A percentile compares a stretch with the other conserved stretches of the same genome.
Conservation (phyloP, 2,797 vertebrate genomes). For the Bryconaethiops microstoma region DNA sequence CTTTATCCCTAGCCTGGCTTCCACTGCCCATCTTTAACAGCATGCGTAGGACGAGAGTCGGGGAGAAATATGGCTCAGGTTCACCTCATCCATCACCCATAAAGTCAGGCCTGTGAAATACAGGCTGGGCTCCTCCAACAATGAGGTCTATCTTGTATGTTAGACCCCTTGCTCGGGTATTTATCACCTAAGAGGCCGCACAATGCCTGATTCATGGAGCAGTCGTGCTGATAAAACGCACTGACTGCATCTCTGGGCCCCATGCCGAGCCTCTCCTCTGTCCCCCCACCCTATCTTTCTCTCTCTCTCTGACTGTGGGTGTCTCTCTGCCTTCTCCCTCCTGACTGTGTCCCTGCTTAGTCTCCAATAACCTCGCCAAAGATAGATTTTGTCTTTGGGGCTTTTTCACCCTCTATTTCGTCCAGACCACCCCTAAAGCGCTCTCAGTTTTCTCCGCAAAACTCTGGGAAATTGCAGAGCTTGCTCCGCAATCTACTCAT, state of each 20-base stretch:
- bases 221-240: conserved; percentile 72
- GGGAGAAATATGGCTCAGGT: conserved; percentile 57
- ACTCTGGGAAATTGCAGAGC: conserved; percentile 5
- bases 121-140: conserved; percentile 70
- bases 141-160: conserved; percentile 78
- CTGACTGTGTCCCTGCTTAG: conserved; percentile 8
- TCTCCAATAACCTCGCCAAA: conserved; percentile 52
- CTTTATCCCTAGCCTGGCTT: conserved; percentile 10
- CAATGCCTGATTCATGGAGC: conserved; percentile 77
- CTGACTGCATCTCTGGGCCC: conserved; percentile 70
- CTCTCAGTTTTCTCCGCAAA: conserved; percentile 1
- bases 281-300: conserved; percentile 30
- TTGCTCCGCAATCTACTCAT: neutral
- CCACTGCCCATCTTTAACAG: conserved; percentile 27
- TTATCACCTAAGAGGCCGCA: conserved; percentile 77
- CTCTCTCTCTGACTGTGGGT: conserved; percentile 46
- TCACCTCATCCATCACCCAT: conserved; percentile 75
- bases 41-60: conserved; percentile 42
- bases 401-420: conserved; percentile 50
- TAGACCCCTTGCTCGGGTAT: conserved; percentile 76
- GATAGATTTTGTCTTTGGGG: conserved; percentile 51
- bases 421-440: conserved; percentile 27
- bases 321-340: conserved; percentile 10
- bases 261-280: conserved; percentile 37
- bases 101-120: conserved; percentile 72